phyloP scores from a whole-genome alignment of 2,888 invertebrate species.

The Catocala sponsa region DNA sequence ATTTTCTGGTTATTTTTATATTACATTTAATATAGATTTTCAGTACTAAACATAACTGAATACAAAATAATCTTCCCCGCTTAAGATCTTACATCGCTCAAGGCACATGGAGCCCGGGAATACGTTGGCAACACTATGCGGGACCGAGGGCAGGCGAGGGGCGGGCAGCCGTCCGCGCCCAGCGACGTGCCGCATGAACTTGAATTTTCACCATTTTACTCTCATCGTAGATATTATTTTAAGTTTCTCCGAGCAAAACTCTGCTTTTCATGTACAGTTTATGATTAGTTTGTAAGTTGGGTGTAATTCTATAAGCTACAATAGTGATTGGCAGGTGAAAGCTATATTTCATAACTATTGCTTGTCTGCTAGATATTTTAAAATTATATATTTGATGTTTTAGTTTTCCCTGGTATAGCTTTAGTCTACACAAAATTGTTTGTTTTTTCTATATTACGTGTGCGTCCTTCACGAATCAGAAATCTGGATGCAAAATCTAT shows the following conservation, averaged over 20 bases:
- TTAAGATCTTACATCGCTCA: conserved; percentile 5
- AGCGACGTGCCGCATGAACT: conserved; percentile 53
- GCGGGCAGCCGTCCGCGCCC: conserved; percentile 22
- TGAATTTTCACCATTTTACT: conserved; percentile 53
- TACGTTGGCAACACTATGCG: conserved; percentile 31
- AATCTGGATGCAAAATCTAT: too few relatives aligned
- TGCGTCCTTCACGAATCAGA: too few relatives aligned
- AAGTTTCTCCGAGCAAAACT: conserved; percentile 32
- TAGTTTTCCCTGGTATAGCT: too few relatives aligned
- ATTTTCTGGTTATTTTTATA: too few relatives aligned
- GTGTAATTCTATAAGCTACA: conserved; percentile 2
- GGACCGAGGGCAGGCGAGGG: conserved; percentile 18
- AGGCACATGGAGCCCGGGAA: conserved; percentile 29
- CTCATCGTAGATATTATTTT: conserved; percentile 50
- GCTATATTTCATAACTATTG: too few relatives aligned
- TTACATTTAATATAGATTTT: too few relatives aligned
- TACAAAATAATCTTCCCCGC: neutral
- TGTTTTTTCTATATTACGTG: too few relatives aligned
- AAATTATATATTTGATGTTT: too few relatives aligned
- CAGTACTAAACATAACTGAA: neutral
- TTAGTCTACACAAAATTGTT: too few relatives aligned
- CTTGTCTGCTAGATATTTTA: too few relatives aligned
- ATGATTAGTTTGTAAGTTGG: conserved; percentile 35
- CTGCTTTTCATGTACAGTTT: conserved; percentile 26
- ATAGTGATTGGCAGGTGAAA: neutral